Evolutionary conservation across 2,888 invertebrate species (phyloP), one percentile per base, ranked within the genome.

Genomic region (Idaea biselata): DNA sequence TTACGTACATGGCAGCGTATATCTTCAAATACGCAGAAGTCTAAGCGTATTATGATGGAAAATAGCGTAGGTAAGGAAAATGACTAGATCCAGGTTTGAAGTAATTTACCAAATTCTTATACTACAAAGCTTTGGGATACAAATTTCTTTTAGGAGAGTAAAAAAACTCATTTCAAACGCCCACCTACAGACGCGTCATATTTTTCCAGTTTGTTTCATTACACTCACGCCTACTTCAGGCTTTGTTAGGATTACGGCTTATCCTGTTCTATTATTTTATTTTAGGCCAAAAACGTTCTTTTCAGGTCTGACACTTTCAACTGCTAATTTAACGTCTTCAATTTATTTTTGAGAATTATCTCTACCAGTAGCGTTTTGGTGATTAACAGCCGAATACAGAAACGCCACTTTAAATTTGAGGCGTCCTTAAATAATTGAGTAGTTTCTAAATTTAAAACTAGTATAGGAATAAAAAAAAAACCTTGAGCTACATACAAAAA

Each of bases 171-270:
- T 14, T 44, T 11, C 44, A 6, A 44, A 44, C 44, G 44, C 44
- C 44, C 44, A 44, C 44, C 44, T 44, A 14, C 44, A 44, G 44
- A 11, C 14, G 11, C 44, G 44, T 44, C 44, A 44, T 44, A 44
- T 44, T 44, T 44, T 44, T 44, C 11, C 44, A 11, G 8, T 33
- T 44, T 14, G 11, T 44, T 25, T 44, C 44, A 44, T 44, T 44
- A 44, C 44, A 44, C 44, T 44, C 44, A 44, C 44, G 44, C 44
- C 44, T 44, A 44, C 44, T 44, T 44, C 44, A 44, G 44, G 44
- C 44, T 44, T 44, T 44, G 44, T 44, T 7, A 6, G 44, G 44
- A 44, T 44, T 44, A 44, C 44, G 44, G 44, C 14, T 44, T 11
- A 44, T 44, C 44, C 44, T 11, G 44, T 44, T 44, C 11, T 44